Evolutionary conservation across 1,140 invertebrate species (phyloP), one percentile per base, ranked within the genome.

Genomic region (Papilio helenus): DNA sequence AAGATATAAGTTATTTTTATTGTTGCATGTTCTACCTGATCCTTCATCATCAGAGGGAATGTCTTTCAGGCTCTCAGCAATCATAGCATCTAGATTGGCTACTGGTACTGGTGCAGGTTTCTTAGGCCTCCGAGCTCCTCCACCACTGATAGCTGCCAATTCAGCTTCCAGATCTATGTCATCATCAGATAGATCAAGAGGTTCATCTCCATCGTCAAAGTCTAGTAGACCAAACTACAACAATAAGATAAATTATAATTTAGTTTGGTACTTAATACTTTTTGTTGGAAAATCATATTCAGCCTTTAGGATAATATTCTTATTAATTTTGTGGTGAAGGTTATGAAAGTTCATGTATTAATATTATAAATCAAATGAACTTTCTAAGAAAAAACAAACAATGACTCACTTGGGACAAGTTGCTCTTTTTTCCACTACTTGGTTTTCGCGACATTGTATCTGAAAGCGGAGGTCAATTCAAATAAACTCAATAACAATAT

Each of bases 81-180:
- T 96, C 96, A 98, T 96, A 79, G 95, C 94, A 92, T 98, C 96
- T 61, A 98, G 92, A 81, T 96, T 93, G 26, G 88, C 90, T 61
- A 93, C 86, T 49, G 95, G 85, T 3, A 94, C 81, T 29, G 94
- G 90, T 58, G 92, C 90, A 88, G 95, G 95, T 89, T 95, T 96
- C 93, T 95, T 95, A 51, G 95, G 94, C 85, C 94, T 92, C 78
- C 88, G 88, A 85, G 91, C 89, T 71, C 94, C 93, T 68, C 96
- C 95, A 65, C 96, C 95, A 79, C 97, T 96, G 51, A 99, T 96
- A 5, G 97, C 97, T 72, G 97, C 95, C 74, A 99, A 93, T 92
- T 99, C 98, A 29, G 97, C 97, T 93, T 99, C 98, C 34, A 99
- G 94, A 87, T 98, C 98, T 80, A 96, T 97, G 88, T 98, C 97